Evolutionary conservation across 2,888 invertebrate species (phyloP).

Genomic region (Coenonympha glycerion): DNA sequence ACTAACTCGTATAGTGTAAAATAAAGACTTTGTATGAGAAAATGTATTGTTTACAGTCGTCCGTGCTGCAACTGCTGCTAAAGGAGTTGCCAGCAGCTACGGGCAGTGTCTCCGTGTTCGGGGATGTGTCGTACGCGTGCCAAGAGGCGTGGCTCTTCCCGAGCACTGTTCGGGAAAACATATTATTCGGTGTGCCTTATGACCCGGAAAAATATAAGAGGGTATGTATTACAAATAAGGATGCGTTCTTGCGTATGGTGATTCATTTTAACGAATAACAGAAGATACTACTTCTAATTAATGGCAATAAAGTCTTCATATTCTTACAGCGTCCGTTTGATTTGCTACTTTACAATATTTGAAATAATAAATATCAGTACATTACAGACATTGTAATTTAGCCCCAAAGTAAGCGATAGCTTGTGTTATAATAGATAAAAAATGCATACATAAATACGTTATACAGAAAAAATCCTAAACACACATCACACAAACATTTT

Average conservation of each 20-base stretch:
- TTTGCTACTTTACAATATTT: too few species aligned
- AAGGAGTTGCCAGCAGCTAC: slow-evolving; percentile 80
- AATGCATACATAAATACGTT: too few species aligned
- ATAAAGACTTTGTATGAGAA: neutral
- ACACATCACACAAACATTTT: too few species aligned
- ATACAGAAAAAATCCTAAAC: too few species aligned
- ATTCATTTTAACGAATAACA: too few species aligned
- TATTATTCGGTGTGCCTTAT: slow-evolving; percentile 85
- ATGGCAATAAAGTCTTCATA: too few species aligned
- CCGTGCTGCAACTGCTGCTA: slow-evolving; percentile 80
- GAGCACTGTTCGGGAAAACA: slow-evolving; percentile 86
- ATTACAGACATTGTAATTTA: too few species aligned
- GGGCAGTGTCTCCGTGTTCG: slow-evolving; percentile 80
- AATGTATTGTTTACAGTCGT: slow-evolving; percentile 60
- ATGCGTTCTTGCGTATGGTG: neutral
- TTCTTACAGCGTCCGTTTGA: too few species aligned
- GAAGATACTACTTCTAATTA: too few species aligned
- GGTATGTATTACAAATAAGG: slow-evolving; percentile 41
- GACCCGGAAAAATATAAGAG: slow-evolving; percentile 75
- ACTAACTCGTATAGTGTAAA: neutral
- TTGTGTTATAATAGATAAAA: too few species aligned
- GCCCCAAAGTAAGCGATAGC: too few species aligned
- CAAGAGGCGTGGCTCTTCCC: slow-evolving; percentile 92
- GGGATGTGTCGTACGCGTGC: slow-evolving; percentile 82
- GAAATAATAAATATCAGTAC: too few species aligned